Evolutionary conservation across 2,797 vertebrate genomes (phyloP).

Genomic region (Simalia tracyae): DNA sequence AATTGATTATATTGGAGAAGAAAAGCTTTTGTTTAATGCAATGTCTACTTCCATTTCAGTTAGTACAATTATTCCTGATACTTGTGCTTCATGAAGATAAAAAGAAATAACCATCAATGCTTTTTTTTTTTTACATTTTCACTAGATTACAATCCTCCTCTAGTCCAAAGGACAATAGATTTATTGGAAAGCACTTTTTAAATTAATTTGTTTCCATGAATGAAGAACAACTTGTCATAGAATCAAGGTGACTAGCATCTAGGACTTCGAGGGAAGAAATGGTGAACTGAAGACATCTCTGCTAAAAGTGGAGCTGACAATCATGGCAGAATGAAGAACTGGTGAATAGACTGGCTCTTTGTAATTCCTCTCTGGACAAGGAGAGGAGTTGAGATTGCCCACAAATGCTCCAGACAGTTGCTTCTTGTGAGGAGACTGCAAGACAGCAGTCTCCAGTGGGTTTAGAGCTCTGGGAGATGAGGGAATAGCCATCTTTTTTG

Average conservation of each 20-base stretch:
- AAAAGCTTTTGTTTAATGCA: constrained; percentile 6
- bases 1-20: background rate
- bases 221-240: background rate
- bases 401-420: too few species aligned
- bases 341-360: too few species aligned
- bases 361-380: too few species aligned
- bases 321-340: too few species aligned
- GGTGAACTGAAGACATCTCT: too few species aligned
- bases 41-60: background rate
- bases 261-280: background rate
- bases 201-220: constrained; percentile 16
- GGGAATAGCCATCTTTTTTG: too few species aligned
- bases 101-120: background rate
- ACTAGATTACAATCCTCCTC: constrained; percentile 5
- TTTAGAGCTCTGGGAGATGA: too few species aligned
- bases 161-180: accelerated
- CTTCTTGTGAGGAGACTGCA: too few species aligned
- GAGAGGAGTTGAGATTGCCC: too few species aligned
- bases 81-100: background rate
- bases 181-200: background rate
- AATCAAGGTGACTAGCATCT: background rate
- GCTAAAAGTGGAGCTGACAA: too few species aligned
- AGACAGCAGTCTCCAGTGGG: too few species aligned
- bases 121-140: background rate
- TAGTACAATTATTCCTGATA: background rate